A percentile compares a stretch with the other conserved stretches of the same genome.
Conservation (phyloP, 2,888 invertebrate species). For the Seira sanloemensis region DNA sequence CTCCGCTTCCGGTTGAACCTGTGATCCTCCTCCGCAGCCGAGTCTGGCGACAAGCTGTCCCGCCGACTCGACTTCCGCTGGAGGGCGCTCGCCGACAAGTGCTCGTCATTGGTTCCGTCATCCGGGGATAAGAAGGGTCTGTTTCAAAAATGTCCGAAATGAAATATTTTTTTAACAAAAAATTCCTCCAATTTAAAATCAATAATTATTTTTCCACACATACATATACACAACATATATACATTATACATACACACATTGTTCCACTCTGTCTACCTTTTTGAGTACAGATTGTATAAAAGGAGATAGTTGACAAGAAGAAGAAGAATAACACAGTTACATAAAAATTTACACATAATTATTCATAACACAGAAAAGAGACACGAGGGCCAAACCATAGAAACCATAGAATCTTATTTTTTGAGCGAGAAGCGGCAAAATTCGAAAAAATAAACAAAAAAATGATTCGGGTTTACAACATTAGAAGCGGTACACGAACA, state of each 20-base stretch:
- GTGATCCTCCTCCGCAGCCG: slow-evolving; percentile 79
- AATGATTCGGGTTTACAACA: neutral
- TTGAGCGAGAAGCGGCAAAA: neutral
- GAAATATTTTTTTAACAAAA: no score
- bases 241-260: no score
- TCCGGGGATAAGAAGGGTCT: slow-evolving; percentile 91
- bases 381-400: no score
- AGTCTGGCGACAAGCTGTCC: slow-evolving; percentile 93
- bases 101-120: slow-evolving; percentile 75
- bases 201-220: no score
- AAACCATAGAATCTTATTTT: no score
- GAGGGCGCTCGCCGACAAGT: slow-evolving; percentile 57
- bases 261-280: neutral
- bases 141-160: no score
- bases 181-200: no score
- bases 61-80: slow-evolving; percentile 61
- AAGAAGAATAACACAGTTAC: no score
- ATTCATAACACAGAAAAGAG: neutral
- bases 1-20: slow-evolving; percentile 77
- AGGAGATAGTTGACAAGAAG: neutral
- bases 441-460: neutral
- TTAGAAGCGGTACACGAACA: neutral
- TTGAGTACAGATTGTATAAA: neutral
- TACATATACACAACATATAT: no score
- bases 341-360: no score